phyloP scores from a whole-genome alignment of 2,888 invertebrate species.

The Acanthosepion pharaonis region DNA sequence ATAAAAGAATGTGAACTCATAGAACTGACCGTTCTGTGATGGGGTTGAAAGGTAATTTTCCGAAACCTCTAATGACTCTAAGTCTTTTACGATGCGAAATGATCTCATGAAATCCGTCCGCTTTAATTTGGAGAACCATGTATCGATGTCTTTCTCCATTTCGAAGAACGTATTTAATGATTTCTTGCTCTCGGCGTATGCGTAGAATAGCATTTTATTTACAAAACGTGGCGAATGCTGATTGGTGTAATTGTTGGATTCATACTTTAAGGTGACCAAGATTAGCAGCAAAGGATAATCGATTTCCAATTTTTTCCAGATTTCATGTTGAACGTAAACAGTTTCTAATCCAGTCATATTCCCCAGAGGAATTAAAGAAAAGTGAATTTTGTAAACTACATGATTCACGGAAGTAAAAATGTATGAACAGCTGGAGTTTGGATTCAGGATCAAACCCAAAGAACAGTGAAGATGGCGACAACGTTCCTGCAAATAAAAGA shows the following conservation, averaged over 20 bases:
- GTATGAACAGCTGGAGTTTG: not conserved
- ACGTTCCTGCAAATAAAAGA: not conserved
- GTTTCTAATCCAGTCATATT: not conserved
- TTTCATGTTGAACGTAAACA: not conserved
- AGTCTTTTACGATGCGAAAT: not conserved
- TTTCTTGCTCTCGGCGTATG: not conserved
- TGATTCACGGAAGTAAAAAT: not conserved
- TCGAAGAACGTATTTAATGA: not conserved
- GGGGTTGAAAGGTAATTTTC: not conserved
- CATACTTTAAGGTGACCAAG: not conserved
- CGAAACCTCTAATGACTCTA: not conserved
- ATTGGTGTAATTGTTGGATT: not conserved
- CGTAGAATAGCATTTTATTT: not conserved
- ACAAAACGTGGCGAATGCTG: not conserved
- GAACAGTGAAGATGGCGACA: not conserved
- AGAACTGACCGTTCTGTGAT: not conserved
- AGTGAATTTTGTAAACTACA: not conserved
- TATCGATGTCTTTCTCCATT: not conserved
- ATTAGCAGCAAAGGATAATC: not conserved
- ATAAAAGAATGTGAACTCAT: not conserved
- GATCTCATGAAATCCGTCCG: fast-evolving
- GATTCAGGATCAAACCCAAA: not conserved
- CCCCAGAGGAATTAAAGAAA: not conserved
- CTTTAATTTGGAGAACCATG: not conserved
- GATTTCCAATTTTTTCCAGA: fast-evolving